Conservation (phyloP, 1,140 invertebrate species). For the Pollicipes pollicipes region DNA sequence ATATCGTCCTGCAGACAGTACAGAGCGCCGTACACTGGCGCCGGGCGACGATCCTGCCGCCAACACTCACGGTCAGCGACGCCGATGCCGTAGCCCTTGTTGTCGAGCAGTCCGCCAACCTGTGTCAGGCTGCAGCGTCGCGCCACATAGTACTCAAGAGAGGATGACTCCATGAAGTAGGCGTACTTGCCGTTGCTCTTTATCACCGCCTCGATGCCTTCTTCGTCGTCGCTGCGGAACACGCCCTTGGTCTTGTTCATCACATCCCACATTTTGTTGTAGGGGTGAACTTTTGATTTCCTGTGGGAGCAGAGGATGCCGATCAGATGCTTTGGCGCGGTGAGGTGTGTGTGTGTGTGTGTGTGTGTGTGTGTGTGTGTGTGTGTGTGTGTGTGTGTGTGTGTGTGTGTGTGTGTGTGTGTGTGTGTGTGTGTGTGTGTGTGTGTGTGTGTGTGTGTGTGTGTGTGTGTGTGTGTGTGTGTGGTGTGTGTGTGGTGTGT, state of each 20-base stretch:
- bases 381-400: conserved; percentile 24
- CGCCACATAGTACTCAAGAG: conserved; percentile 48
- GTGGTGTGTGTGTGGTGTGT: too few relatives aligned
- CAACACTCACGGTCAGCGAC: conserved; percentile 49
- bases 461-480: too few relatives aligned
- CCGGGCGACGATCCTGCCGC: too few relatives aligned
- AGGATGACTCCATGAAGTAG: conserved; percentile 83
- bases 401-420: too few relatives aligned
- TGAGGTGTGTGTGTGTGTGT: too few relatives aligned
- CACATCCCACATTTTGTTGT: conserved; percentile 80
- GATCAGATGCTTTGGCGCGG: not conserved
- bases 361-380: not conserved
- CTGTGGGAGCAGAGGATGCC: too few relatives aligned
- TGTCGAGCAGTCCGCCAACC: conserved; percentile 73
- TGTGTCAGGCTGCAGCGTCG: conserved; percentile 77
- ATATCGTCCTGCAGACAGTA: too few relatives aligned
- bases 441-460: too few relatives aligned
- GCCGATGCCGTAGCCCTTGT: conserved; percentile 81
- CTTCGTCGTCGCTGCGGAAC: conserved; percentile 62
- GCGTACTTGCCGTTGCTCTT: conserved; percentile 71
- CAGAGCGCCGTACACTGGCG: too few relatives aligned
- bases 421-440: too few relatives aligned
- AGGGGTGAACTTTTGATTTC: conserved; percentile 79
- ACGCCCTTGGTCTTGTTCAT: conserved; percentile 71
- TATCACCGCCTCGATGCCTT: conserved; percentile 66